Percentiles rank a stretch among this genome's conserved stretches.
phyloP scores from a whole-genome alignment of 2,797 vertebrate species.

The Chiropotes sagulatus region DNA sequence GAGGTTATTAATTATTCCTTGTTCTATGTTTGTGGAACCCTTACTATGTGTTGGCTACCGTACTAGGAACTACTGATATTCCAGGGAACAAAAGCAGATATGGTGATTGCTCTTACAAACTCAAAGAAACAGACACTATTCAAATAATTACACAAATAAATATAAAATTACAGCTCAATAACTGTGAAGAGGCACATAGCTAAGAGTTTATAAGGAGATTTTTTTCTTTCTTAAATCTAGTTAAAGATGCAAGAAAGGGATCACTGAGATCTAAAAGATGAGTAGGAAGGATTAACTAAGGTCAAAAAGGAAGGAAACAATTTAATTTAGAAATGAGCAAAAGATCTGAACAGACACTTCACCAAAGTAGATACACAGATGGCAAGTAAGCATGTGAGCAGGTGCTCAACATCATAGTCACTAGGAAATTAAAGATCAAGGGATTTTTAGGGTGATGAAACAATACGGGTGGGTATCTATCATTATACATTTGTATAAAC shows the following conservation, averaged over 20 bases:
- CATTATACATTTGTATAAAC: background rate
- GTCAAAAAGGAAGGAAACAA: constrained; percentile 11
- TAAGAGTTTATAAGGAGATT: background rate
- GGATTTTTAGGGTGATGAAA: background rate
- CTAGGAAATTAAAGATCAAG: background rate
- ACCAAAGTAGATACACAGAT: background rate
- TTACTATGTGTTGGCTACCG: background rate
- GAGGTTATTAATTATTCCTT: background rate
- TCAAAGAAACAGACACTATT: background rate
- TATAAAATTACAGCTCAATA: background rate
- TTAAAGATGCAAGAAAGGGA: background rate
- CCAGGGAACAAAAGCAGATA: background rate
- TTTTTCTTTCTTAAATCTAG: background rate
- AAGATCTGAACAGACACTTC: background rate
- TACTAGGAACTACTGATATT: too few relatives aligned
- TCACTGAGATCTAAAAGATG: background rate
- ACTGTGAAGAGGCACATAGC: background rate
- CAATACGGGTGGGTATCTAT: background rate
- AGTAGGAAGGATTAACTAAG: background rate
- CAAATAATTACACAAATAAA: background rate
- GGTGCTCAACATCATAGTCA: background rate
- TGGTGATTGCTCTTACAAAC: background rate
- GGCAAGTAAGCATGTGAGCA: background rate
- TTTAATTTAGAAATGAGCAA: background rate
- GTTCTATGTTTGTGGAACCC: background rate